Percentiles rank a stretch among this genome's conserved stretches.
Conservation (phyloP, 1,140 invertebrate species). For the Ostrea edulis region DNA sequence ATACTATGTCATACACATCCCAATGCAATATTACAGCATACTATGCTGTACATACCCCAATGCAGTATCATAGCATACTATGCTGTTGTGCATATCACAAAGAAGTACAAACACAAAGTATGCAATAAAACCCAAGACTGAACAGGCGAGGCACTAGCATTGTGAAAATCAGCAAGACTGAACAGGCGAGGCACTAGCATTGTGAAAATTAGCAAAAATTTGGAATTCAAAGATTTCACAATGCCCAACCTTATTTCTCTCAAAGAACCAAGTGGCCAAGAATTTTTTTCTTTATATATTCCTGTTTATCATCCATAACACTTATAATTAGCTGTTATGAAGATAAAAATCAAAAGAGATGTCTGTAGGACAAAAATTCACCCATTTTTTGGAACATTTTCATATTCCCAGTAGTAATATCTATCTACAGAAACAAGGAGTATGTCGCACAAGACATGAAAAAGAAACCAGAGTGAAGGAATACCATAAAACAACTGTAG, state of each 20-base stretch:
- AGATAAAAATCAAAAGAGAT: conserved; percentile 30
- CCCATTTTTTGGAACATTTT: conserved; percentile 22
- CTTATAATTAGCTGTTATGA: conserved; percentile 37
- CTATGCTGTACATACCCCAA: too few species aligned
- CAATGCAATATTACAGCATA: too few species aligned
- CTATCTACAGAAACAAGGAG: background rate
- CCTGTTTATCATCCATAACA: conserved; percentile 26
- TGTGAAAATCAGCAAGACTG: background rate
- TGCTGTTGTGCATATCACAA: too few species aligned
- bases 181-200: background rate
- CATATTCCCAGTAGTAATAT: background rate
- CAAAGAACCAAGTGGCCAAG: background rate
- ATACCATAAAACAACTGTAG: background rate
- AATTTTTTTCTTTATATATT: background rate
- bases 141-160: background rate
- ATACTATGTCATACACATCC: too few species aligned
- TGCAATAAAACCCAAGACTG: too few species aligned
- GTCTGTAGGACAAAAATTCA: conserved; percentile 19
- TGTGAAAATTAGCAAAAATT: background rate
- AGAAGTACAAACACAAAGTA: too few species aligned
- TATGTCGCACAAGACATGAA: background rate
- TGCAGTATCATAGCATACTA: too few species aligned
- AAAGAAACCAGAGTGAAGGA: background rate
- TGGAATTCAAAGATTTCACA: background rate
- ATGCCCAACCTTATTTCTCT: background rate